A percentile compares a stretch with the other conserved stretches of the same genome.
These are phyloP conservation scores for Melinopterus prodromus DNA, from an alignment of 2,888 invertebrate genomes.

Conservation along the genomic window DNA sequence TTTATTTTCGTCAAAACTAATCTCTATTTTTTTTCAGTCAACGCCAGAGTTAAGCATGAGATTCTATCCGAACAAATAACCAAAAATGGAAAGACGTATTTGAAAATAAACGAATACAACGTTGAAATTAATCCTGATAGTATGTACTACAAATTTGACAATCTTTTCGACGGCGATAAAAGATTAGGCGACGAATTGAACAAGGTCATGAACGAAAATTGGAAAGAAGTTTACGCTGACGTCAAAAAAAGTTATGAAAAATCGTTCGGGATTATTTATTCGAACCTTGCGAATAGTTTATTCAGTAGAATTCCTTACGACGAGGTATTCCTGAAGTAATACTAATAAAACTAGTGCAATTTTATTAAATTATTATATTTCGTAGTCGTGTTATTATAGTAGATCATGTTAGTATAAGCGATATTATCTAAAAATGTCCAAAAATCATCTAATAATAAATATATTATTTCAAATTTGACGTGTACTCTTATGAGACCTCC, in stretches of 20 bases:
- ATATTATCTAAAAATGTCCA: no score
- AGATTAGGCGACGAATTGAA: conserved; percentile 53
- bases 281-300: conserved; percentile 69
- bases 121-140: conserved; percentile 70
- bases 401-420: no score
- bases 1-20: not conserved
- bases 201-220: conserved; percentile 58
- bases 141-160: conserved; percentile 70
- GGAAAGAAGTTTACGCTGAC: conserved; percentile 54
- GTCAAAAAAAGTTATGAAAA: conserved; percentile 72
- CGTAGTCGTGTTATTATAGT: no score
- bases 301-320: conserved; percentile 70
- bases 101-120: conserved; percentile 70
- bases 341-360: not conserved
- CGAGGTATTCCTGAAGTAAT: conserved; percentile 29
- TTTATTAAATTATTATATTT: no score
- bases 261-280: conserved; percentile 69
- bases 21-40: conserved; percentile 10
- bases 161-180: conserved; percentile 64
- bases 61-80: conserved; percentile 29
- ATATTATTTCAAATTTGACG: no score
- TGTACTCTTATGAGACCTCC: no score
- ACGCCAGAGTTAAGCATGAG: conserved; percentile 32
- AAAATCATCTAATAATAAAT: no score
- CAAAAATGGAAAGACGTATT: conserved; percentile 67